A percentile compares a stretch with the other conserved stretches of the same genome.
Evolutionary conservation across 2,113 vertebrate species (phyloP).

Genomic region (Plecotus auritus): DNA sequence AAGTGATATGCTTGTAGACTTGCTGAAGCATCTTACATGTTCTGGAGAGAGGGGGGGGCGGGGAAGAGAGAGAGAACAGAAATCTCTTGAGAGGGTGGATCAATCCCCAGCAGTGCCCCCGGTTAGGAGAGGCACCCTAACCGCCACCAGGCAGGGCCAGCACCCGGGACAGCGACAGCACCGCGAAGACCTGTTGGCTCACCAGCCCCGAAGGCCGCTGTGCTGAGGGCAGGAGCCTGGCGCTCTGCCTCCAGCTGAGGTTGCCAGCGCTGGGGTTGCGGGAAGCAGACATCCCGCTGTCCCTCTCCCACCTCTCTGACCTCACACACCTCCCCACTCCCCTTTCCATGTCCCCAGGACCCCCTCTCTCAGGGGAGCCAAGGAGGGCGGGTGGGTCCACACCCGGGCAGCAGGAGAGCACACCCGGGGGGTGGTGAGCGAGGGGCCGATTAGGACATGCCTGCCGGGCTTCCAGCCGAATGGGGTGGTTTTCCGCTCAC

Average conservation of each 20-base stretch:
- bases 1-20: not conserved
- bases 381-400: not conserved
- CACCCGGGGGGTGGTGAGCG: not conserved
- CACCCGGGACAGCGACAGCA: too few species aligned
- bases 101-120: not conserved
- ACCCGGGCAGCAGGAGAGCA: not conserved
- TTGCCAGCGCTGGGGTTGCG: not conserved
- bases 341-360: not conserved
- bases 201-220: too few species aligned
- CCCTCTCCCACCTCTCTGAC: not conserved
- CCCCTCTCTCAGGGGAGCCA: not conserved
- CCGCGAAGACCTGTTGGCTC: too few species aligned
- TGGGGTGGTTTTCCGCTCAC: fast-evolving
- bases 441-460: too few species aligned
- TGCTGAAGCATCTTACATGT: not conserved
- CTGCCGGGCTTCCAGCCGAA: not conserved
- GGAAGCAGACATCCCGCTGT: not conserved
- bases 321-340: fast-evolving
- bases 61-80: not conserved
- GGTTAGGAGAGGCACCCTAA: not conserved
- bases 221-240: not conserved
- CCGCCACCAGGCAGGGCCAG: not conserved
- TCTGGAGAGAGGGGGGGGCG: not conserved
- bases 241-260: not conserved
- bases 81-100: not conserved